Evolutionary conservation across 2,888 invertebrate species (phyloP), one percentile per base, ranked within the genome.

Genomic region (Eumacrocentrus americanus): DNA sequence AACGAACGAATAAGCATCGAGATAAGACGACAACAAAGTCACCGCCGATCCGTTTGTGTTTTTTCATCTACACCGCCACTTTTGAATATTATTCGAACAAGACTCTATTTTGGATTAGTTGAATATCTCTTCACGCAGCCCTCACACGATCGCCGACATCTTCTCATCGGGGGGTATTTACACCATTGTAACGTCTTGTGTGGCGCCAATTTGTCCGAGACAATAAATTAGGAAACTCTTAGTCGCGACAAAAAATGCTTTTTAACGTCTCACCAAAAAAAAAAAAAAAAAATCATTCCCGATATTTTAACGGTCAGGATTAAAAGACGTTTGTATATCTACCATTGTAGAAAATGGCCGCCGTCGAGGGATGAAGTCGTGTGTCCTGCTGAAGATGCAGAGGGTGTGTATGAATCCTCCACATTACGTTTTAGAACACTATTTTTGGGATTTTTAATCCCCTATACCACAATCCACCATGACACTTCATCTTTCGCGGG

Each of bases 301-400:
- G n/a, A n/a, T n/a, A n/a, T n/a, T n/a, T n/a, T n/a, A n/a, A n/a
- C n/a, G n/a, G n/a, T n/a, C n/a, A 4, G 4, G 44, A 20, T 44
- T 12, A 44, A 14, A 38, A 2, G n/a, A 1, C 12, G n/a, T 38
- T 9, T 22, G 12, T 22, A 14, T 11, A 22, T 57, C 40, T 83
- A 85, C 85, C 85, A 75, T 84, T 85, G 71, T 85, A 85, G 66
- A 85, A 80, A 81, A 85, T 83, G 61, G 82, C 82, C 54, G 83
- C 80, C 12, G 82, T 73, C 58, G 80, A 72, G 64, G 82, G 82
- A 73, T 81, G 81, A 61, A 84, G 71, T 69, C 83, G 81, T 62
- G 73, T 72, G 48, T 80, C 77, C 70, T 79, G 78, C 64, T 83
- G 81, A 68, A 82, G 81, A 72, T 83, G 83, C 70, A 78, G 69